phyloP scores from a whole-genome alignment of 2,888 invertebrate species.

The Latrodectus elegans region DNA sequence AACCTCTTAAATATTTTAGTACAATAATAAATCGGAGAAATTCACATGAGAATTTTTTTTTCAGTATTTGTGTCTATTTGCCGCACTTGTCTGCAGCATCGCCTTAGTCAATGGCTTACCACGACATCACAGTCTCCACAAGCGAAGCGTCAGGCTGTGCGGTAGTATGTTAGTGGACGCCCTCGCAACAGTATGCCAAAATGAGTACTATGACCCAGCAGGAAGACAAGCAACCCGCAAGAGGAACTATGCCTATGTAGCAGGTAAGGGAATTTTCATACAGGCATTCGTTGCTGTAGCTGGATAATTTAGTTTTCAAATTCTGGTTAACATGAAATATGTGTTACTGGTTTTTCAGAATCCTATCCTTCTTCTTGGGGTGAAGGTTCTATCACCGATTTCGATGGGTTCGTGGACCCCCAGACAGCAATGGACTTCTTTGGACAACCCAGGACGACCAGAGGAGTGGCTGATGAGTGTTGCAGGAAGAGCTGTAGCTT shows the following conservation, averaged over 20 bases:
- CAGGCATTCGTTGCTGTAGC: too few relatives aligned
- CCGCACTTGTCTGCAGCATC: not conserved
- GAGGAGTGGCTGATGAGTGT: constrained; percentile 57
- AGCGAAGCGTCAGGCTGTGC: constrained; percentile 36
- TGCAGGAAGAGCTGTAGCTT: constrained; percentile 38
- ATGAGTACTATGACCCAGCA: constrained; percentile 51
- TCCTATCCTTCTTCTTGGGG: constrained; percentile 4
- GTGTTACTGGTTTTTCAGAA: constrained; percentile 19
- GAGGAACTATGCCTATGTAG: constrained; percentile 33
- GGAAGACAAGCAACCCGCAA: constrained; percentile 15
- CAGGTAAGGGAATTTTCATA: not conserved
- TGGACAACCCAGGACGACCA: constrained; percentile 20
- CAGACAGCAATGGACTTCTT: constrained; percentile 43
- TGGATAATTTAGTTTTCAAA: too few relatives aligned
- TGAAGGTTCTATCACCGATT: constrained; percentile 37
- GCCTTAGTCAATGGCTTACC: constrained; percentile 18
- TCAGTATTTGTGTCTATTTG: not conserved
- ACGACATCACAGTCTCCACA: constrained; percentile 30
- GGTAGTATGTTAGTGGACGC: constrained; percentile 56
- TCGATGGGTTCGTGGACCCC: constrained; percentile 46
- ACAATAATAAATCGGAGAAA: too few relatives aligned
- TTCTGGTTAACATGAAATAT: too few relatives aligned
- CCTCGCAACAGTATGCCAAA: constrained; percentile 51
- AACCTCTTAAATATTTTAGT: too few relatives aligned
- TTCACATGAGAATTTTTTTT: not conserved